These are phyloP conservation scores for Peromyscus melanophrys DNA, from an alignment of 2,797 vertebrate genomes.

Conservation along the genomic window DNA sequence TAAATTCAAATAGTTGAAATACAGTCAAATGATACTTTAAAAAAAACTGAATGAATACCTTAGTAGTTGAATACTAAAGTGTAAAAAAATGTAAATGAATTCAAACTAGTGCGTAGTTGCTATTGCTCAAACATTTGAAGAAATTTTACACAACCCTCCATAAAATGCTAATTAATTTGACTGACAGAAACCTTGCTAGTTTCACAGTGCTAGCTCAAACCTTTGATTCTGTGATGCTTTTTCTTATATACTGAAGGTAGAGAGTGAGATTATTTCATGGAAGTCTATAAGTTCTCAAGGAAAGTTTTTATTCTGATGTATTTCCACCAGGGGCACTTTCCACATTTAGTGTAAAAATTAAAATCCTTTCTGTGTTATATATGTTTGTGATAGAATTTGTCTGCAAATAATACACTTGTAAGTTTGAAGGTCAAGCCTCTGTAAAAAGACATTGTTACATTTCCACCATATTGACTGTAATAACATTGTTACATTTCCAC, in stretches of 20 bases:
- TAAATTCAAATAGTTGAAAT: conserved; percentile 3
- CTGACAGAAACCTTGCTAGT: neutral
- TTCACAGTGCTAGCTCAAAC: neutral
- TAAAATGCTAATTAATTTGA: conserved; percentile 14
- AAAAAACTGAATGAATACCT: neutral
- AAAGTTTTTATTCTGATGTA: conserved; percentile 49
- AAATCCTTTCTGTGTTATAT: conserved; percentile 5
- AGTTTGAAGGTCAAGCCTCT: conserved; percentile 4
- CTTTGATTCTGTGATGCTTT: neutral
- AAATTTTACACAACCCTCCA: neutral
- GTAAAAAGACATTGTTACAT: neutral
- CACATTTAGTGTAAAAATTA: conserved; percentile 55
- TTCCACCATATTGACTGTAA: neutral
- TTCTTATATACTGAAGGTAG: neutral
- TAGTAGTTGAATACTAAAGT: conserved; percentile 30
- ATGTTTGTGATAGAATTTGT: conserved; percentile 42
- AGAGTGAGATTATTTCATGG: neutral
- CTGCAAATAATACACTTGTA: conserved; percentile 49
- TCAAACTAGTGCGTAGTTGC: neutral
- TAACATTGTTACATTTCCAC: neutral
- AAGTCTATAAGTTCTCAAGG: neutral
- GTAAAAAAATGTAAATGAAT: neutral
- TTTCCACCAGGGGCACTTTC: conserved; percentile 34
- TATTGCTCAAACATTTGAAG: neutral
- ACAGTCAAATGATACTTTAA: neutral